A percentile compares a stretch with the other conserved stretches of the same genome.
phyloP scores from a whole-genome alignment of 2,888 invertebrate species.

The Latrodectus hesperus region DNA sequence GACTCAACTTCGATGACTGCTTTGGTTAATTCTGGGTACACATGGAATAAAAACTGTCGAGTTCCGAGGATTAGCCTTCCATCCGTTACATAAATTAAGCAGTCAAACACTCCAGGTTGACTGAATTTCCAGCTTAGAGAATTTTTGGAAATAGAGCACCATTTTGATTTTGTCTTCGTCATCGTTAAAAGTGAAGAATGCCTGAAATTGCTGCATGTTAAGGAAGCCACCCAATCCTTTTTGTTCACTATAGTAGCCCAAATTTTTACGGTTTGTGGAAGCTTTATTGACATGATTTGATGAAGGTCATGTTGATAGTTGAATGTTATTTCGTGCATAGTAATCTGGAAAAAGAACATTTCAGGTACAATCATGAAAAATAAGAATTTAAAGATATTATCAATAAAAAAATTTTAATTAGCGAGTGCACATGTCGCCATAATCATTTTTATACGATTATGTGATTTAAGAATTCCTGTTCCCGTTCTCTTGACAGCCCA shows the following conservation, averaged over 20 bases:
- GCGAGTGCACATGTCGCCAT: too few species aligned
- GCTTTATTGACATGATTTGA: background rate
- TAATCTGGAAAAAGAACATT: conserved; percentile 8
- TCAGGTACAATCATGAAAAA: too few species aligned
- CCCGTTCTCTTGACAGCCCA: too few species aligned
- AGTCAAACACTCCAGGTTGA: background rate
- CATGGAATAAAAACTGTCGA: background rate
- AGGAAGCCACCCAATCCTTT: background rate
- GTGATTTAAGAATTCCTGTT: too few species aligned
- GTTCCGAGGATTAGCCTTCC: background rate
- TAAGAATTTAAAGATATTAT: too few species aligned
- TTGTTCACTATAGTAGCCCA: background rate
- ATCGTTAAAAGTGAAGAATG: background rate
- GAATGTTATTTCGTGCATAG: background rate
- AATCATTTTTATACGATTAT: too few species aligned
- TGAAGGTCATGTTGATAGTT: background rate
- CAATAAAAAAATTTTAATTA: too few species aligned
- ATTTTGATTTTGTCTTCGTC: background rate
- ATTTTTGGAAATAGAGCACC: background rate
- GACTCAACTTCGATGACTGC: background rate
- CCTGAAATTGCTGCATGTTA: background rate
- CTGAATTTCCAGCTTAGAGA: conserved; percentile 10
- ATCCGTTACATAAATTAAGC: background rate
- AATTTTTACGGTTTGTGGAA: background rate
- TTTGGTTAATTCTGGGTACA: background rate